Base-by-base conservation (phyloP, 1,140 invertebrate species). In the Drosophila bifasciata region DNA sequence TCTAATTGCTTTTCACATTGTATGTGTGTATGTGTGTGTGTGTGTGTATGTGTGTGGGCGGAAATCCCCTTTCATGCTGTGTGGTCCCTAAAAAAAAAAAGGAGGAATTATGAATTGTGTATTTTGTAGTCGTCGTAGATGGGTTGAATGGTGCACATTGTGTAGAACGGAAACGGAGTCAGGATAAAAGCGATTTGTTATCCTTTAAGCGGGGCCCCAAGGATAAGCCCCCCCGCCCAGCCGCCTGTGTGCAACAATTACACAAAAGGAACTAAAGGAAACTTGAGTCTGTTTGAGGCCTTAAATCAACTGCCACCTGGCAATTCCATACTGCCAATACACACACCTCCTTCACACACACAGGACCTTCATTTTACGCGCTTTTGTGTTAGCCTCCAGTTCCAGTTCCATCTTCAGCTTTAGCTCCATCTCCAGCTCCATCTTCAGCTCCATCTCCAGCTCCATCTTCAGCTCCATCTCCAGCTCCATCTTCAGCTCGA, bases 181-280 rank as follows among this genome's bases (percentile, higher is more conserved):
- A 59, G 76, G 73, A 85, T 86, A 67, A 75, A 81, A 81, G 74
- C 64, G 85, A 86, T 86, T 86, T 78, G 81, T 86, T 86, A 61
- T 76, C 63, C 77, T 67, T 62, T 84, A 75, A 76, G 44, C 43
- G 28, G 66, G 43, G 44, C 32, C 19, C 41, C 55, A 44, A 51
- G 58, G 57, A 32, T 58, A 25, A 16, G n/a, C 19, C 15, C 15
- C 19, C 11, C 39, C 45, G 1, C 44, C 56, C 46, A 19, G 23
- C 5, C 45, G 17, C 48, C 48, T 32, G 45, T 32, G 32, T 36
- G 76, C 55, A 75, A 66, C 79, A 66, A 76, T 83, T 83, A 83
- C 63, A 73, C 76, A 85, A 85, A 84, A 63, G 55, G 41, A 36
- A 13, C 32, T 36, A 60, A 60, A 50, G 52, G 77, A 59, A 80